phyloP scores from a whole-genome alignment of 2,797 vertebrate genomes.

The Helostoma temminkii region DNA sequence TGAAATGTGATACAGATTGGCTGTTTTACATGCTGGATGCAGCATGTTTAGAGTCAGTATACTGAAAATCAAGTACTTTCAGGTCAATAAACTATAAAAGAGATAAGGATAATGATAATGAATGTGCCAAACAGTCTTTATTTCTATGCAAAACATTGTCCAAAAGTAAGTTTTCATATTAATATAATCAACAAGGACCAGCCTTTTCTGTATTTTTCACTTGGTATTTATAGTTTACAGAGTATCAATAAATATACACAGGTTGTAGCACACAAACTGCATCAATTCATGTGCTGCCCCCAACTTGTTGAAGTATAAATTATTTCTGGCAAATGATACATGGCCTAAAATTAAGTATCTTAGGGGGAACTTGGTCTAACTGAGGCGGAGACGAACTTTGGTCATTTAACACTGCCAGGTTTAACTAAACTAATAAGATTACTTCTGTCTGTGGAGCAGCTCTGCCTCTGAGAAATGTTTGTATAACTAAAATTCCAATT shows the following conservation, averaged over 20 bases:
- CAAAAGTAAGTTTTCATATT: no score
- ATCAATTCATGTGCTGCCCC: background rate
- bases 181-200: no score
- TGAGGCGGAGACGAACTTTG: conserved; percentile 50
- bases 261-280: background rate
- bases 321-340: conserved; percentile 3
- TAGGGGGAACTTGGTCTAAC: conserved; percentile 19
- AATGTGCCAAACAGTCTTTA: no score
- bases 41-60: background rate
- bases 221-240: background rate
- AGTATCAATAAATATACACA: no score
- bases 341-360: conserved; percentile 7
- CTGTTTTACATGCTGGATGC: background rate
- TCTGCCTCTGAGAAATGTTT: conserved; percentile 63
- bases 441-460: conserved; percentile 51
- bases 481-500: conserved; percentile 66
- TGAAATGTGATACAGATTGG: no score
- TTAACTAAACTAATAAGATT: conserved; percentile 70
- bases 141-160: no score
- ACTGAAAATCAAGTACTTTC: background rate
- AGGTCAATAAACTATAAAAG: background rate
- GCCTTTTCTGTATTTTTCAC: background rate
- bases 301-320: conserved; percentile 20
- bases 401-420: conserved; percentile 70
- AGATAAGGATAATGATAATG: no score